Evolutionary conservation across 2,888 invertebrate species (phyloP), one percentile per base, ranked within the genome.

Genomic region (Sarcophaga rosellei): DNA sequence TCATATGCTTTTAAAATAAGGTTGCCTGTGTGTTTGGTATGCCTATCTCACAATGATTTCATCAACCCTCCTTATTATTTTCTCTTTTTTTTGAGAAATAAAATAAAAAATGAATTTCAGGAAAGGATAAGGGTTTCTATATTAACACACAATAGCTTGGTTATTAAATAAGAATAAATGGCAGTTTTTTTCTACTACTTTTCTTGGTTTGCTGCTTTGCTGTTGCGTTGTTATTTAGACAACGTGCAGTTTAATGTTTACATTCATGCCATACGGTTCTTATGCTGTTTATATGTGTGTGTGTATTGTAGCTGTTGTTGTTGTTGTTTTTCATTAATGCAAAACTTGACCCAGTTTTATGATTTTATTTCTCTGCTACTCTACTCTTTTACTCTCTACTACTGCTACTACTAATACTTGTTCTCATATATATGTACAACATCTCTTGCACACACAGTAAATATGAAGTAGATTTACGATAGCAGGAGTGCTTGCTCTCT

Each of bases 271-370:
- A 35, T 35, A 35, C 35, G 35, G 35, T 35, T 35, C 35, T 35
- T 35, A 35, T 35, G 35, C 35, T 8, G 8, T 35, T 35, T 17
- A 53, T 53, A 53, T 53, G 15, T 17, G 5, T 17, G 53, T 53
- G 17, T 17, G 53, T 53, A 1, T 15, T 15, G 15, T 47, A 15
- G 12, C 47, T 15, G 15, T 17, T 17, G 17, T 53, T 17, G 17
- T 53, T 53, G 15, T 17, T 15, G 17, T 44, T 75, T 76, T 75
- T 81, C 87, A 86, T 86, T 88, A 83, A 80, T 85, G 86, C 88
- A 89, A 89, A 89, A 88, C 89, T 89, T 89, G 89, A 89, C 89
- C 88, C 86, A 89, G 86, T 89, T 89, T 87, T 83, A 11, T 73
- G 53, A 53, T 53, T 53, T 59, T 73, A 23, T 76, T 77, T 81